Conservation (phyloP, 2,113 vertebrate genomes). For the Malurus alboscapulatus region DNA sequence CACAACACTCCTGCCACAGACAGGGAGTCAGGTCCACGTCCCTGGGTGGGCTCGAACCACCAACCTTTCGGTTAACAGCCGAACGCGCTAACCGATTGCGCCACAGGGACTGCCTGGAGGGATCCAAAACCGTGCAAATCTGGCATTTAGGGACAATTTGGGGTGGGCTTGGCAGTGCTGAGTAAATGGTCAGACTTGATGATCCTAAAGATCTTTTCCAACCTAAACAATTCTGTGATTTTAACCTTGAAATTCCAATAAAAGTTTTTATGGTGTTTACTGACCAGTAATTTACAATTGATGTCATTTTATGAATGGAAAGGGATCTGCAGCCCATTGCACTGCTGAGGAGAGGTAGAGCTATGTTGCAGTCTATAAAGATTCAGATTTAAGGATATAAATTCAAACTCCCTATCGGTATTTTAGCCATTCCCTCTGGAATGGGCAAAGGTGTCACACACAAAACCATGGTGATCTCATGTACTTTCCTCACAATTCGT, state of each 20-base stretch:
- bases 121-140: fast-evolving
- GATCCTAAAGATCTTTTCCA: neutral
- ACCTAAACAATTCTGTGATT: neutral
- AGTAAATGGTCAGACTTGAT: fast-evolving
- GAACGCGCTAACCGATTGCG: slow-evolving; percentile 36
- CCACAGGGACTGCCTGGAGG: neutral
- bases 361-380: neutral
- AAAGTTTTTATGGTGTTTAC: neutral
- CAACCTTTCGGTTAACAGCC: slow-evolving; percentile 70
- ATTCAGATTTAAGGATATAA: neutral
- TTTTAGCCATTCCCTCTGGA: neutral
- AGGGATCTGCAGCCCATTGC: neutral
- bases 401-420: neutral
- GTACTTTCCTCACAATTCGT: neutral
- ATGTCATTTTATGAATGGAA: neutral
- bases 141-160: neutral
- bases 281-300: neutral
- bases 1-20: fast-evolving
- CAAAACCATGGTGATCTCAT: neutral
- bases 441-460: neutral
- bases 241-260: neutral
- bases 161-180: no score
- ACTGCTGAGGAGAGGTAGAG: neutral
- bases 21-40: neutral
- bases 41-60: slow-evolving; percentile 69